Conservation (phyloP, 2,797 vertebrate species). For the Phoeniculus purpureus region DNA sequence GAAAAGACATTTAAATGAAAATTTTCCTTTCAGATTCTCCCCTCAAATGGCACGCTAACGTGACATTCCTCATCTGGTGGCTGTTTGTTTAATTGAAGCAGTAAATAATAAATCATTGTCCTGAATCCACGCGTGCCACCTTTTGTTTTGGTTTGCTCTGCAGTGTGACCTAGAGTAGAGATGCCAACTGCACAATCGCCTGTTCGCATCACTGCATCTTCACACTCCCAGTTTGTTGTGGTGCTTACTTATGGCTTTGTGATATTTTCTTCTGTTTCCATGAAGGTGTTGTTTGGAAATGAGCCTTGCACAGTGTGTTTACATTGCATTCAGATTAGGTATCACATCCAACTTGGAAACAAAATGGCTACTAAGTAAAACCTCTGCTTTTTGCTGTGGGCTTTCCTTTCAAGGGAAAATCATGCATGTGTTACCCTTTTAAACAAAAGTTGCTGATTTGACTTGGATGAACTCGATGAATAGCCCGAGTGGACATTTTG, state of each 20-base stretch:
- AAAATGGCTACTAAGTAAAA: conserved; percentile 75
- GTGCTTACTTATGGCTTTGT: conserved; percentile 16
- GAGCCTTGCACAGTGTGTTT: conserved; percentile 56
- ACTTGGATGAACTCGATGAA: not conserved
- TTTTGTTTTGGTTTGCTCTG: conserved; percentile 69
- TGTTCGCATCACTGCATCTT: conserved; percentile 5
- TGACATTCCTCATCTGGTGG: not conserved
- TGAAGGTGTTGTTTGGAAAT: conserved; percentile 5
- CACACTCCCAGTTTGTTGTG: not conserved
- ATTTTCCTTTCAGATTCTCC: not conserved
- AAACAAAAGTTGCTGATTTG: not conserved
- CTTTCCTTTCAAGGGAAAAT: conserved; percentile 28
- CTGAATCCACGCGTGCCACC: conserved; percentile 17
- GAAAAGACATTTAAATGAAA: not conserved
- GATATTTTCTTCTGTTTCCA: not conserved
- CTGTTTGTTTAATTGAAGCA: not conserved
- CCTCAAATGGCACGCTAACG: not conserved
- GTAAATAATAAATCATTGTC: not conserved
- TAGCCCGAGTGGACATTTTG: not conserved
- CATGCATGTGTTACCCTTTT: not conserved
- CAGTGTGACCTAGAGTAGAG: conserved; percentile 44
- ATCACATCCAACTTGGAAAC: conserved; percentile 70
- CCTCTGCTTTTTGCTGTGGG: conserved; percentile 46
- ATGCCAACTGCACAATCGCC: conserved; percentile 26
- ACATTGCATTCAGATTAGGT: conserved; percentile 67